Base-by-base conservation (phyloP, 1,140 invertebrate species). In the Caenorhabditis brenneri region DNA sequence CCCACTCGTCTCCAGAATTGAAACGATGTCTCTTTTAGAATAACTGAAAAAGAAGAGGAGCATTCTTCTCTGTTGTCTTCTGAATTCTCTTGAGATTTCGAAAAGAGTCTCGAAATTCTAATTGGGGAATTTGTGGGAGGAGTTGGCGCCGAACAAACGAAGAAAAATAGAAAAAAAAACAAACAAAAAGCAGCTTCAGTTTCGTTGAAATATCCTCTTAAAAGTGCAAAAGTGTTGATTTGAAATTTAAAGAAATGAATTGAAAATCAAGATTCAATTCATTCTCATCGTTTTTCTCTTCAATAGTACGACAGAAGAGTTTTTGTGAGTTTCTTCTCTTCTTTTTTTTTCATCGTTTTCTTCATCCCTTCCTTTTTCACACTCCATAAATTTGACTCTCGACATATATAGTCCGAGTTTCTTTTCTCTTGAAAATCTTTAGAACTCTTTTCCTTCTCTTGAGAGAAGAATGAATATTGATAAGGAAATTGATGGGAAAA, bases 81-180 rank as follows among this genome's bases (percentile, higher is more conserved):
- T 24, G 36, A 74, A 46, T 39, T 42, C 65, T 74, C 65, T 74
- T n/a, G 65, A 74, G 65, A 74, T 19, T 74, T 42, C 15, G 46
- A 74, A n/a, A n/a, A 65, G 31, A 65, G 31, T 74, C 36, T 74
- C 65, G 22, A 74, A 74, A 74, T 74, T 74, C 65, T 74, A 74
- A 74, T 74, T 74, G 65, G 15, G 19, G 29, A 51, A 15, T 3
- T n/a, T n/a, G 10, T 5, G 48, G 15, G 65, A 24, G 65, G 65
- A 46, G 33, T 16, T 15, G 55, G 51, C 27, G 24, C 24, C 3
- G 29, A 24, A 5, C 22, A 58, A 10, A 9, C 55, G n/a, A n/a
- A 58, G 27, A 12, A 29, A 31, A 15, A 51, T 5, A n/a, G 6
- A 51, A 27, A 31, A 7, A 58, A 10, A 29, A 10, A 29, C 27